These are phyloP conservation scores for Cyprinodon diabolis DNA, from an alignment of 2,797 vertebrate species.

Conservation along the genomic window DNA sequence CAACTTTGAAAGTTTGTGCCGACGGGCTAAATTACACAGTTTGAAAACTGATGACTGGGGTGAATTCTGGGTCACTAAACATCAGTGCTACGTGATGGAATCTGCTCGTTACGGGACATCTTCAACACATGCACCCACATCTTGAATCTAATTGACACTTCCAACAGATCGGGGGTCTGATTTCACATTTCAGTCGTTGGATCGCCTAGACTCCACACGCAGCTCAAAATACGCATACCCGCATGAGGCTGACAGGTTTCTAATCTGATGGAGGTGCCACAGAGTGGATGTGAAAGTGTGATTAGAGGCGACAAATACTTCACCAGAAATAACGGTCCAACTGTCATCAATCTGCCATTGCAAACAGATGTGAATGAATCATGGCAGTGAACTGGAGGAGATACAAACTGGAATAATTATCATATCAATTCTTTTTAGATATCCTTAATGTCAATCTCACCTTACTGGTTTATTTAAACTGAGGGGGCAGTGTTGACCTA, in stretches of 20 bases:
- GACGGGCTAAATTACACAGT: conserved; percentile 16
- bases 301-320: conserved; percentile 62
- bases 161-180: conserved; percentile 37
- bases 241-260: conserved; percentile 43
- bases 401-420: conserved; percentile 2
- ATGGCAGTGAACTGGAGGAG: conserved; percentile 12
- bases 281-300: conserved; percentile 38
- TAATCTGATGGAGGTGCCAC: conserved; percentile 48
- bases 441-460: background rate
- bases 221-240: conserved; percentile 2
- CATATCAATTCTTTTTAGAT: background rate
- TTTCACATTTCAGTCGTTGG: conserved; percentile 45
- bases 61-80: conserved; percentile 25
- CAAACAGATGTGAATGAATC: conserved; percentile 47
- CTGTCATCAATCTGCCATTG: conserved; percentile 38
- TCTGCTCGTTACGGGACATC: conserved; percentile 16
- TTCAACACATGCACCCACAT: conserved; percentile 35
- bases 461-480: too few species aligned
- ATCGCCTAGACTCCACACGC: conserved; percentile 1
- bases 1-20: conserved; percentile 30
- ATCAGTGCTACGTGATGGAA: conserved; percentile 30
- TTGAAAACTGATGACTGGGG: conserved; percentile 9
- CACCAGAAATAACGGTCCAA: conserved; percentile 54
- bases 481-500: too few species aligned
- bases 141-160: conserved; percentile 56